These are phyloP conservation scores for Lepidurus couesii DNA, from an alignment of 1,140 invertebrate species.

Conservation along the genomic window DNA sequence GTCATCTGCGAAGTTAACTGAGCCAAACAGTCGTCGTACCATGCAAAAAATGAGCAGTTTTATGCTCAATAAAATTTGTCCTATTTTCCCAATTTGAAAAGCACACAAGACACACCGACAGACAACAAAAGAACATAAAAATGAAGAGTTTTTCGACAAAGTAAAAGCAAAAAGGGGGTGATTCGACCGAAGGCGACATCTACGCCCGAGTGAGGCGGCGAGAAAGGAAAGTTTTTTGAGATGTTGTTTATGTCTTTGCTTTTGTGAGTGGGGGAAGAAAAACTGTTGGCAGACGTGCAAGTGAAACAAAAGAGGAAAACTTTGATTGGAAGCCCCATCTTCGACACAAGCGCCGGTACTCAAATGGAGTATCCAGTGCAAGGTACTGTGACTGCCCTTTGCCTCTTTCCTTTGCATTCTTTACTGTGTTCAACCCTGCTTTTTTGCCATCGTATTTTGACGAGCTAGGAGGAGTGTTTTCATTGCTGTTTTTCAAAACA, in stretches of 20 bases:
- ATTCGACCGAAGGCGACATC: too few species aligned
- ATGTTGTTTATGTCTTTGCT: too few species aligned
- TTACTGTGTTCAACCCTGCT: neutral
- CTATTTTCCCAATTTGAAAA: neutral
- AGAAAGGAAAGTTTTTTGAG: too few species aligned
- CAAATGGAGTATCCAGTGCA: conserved; percentile 15
- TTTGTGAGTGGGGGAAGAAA: too few species aligned
- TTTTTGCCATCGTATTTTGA: neutral
- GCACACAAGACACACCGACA: too few species aligned
- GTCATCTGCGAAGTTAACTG: neutral
- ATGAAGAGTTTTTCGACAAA: too few species aligned
- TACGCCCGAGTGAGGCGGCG: too few species aligned
- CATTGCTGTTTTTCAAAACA: neutral
- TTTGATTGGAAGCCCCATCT: neutral
- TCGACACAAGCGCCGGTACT: neutral
- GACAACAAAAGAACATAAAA: too few species aligned
- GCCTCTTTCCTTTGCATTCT: conserved; percentile 18
- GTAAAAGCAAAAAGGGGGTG: too few species aligned
- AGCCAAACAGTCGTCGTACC: neutral
- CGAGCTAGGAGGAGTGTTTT: neutral
- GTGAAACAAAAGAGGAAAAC: neutral
- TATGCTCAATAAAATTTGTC: conserved; percentile 10
- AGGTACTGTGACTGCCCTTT: conserved; percentile 18
- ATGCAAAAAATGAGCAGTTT: conserved; percentile 14
- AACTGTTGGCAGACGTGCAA: too few species aligned